phyloP scores from a whole-genome alignment of 2,797 vertebrate genomes.

The Schizothorax lantsangensis region DNA sequence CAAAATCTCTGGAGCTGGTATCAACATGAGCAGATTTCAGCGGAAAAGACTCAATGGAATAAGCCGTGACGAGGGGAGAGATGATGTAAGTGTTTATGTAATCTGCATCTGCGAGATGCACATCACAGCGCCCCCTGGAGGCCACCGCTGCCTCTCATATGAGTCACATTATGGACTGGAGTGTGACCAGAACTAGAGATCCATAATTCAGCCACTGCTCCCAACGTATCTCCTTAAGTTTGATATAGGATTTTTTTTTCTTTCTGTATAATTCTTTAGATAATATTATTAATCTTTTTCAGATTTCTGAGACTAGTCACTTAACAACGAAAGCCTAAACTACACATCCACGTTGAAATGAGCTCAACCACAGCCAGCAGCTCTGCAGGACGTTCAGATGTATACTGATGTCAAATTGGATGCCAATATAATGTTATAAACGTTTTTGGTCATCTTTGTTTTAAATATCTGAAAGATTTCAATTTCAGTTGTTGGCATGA shows the following conservation, averaged over 20 bases:
- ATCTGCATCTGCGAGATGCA: constrained; percentile 58
- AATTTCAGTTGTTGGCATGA: background rate
- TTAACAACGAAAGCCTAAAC: background rate
- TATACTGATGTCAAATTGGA: background rate
- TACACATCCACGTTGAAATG: background rate
- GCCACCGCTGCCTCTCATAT: constrained; percentile 14
- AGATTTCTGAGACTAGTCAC: too few relatives aligned
- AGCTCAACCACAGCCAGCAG: background rate
- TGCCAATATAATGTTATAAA: background rate
- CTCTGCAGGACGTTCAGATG: background rate
- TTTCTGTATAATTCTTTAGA: background rate
- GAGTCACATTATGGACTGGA: constrained; percentile 19
- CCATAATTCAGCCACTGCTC: background rate
- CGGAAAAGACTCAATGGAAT: constrained; percentile 31
- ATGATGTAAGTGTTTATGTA: constrained; percentile 78
- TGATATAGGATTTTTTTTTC: background rate
- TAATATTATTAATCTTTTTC: background rate
- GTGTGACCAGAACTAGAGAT: background rate
- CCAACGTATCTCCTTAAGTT: background rate
- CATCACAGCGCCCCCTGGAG: constrained; percentile 41
- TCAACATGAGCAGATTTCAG: constrained; percentile 36
- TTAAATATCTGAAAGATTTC: background rate
- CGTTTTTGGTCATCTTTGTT: background rate
- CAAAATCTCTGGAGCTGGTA: constrained; percentile 30
- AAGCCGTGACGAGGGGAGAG: constrained; percentile 47